Conservation (phyloP, 2,797 vertebrate genomes). For the Typhlichthys subterraneus region DNA sequence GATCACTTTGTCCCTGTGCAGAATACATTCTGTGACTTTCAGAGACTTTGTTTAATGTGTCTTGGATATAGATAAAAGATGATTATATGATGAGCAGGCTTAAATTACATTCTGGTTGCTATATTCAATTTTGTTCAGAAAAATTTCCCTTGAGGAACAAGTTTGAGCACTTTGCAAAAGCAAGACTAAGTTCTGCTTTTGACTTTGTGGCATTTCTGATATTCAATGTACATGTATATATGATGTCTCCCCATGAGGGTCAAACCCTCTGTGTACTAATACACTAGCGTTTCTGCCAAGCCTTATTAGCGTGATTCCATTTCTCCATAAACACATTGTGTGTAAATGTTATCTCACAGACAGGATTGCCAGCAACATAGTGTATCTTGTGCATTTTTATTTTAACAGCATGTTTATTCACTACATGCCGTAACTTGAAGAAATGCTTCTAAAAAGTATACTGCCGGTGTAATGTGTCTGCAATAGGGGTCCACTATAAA, state of each 20-base stretch:
- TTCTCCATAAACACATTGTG: constrained; percentile 36
- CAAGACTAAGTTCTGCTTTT: constrained; percentile 38
- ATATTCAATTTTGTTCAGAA: constrained; percentile 14
- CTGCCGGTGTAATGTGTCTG: constrained; percentile 13
- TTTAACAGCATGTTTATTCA: constrained; percentile 21
- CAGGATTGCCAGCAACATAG: constrained; percentile 31
- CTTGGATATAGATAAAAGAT: background rate
- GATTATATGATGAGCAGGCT: background rate
- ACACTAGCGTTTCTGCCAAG: constrained; percentile 3
- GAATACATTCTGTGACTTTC: constrained; percentile 15
- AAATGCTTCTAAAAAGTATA: constrained; percentile 26
- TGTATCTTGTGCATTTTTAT: constrained; percentile 19
- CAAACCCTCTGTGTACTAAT: constrained; percentile 24
- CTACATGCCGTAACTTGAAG: constrained; percentile 35
- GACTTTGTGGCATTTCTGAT: constrained; percentile 38
- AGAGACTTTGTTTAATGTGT: background rate
- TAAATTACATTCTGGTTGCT: constrained; percentile 12
- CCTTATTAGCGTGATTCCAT: constrained; percentile 34
- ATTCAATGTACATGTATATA: constrained; percentile 1
- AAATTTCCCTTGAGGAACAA: constrained; percentile 44
- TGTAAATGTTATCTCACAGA: constrained; percentile 19
- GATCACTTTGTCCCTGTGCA: background rate
- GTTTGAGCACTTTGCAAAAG: constrained; percentile 45
- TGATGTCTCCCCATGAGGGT: constrained; percentile 26
- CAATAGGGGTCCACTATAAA: constrained; percentile 23